These are phyloP conservation scores for Galaxea fascicularis DNA, from an alignment of 92 coral and sea anemone species.

Conservation along the genomic window DNA sequence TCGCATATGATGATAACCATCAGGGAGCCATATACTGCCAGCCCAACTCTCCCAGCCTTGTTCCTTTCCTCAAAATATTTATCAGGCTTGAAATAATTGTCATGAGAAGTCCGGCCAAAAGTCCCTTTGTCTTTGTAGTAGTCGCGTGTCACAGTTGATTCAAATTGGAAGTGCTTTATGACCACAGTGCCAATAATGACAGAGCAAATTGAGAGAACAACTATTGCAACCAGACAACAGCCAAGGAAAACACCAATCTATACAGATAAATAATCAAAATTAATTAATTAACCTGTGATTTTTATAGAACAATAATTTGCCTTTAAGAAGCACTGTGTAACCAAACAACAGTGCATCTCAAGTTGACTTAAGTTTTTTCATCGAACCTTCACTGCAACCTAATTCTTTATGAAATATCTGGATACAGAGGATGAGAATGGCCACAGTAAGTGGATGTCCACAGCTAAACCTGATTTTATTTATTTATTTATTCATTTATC, in stretches of 20 bases:
- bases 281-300: no score
- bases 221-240: slow-evolving; percentile 70
- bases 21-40: slow-evolving; percentile 67
- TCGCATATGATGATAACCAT: slow-evolving; percentile 63
- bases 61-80: slow-evolving; percentile 70
- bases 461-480: no score
- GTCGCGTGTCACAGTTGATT: slow-evolving; percentile 66
- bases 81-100: slow-evolving; percentile 50
- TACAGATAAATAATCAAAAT: not conserved
- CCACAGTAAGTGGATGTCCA: no score
- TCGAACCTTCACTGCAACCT: no score
- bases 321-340: no score
- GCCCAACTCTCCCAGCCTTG: slow-evolving; percentile 58
- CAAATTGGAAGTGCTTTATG: slow-evolving; percentile 65
- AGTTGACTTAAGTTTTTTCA: no score
- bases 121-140: slow-evolving; percentile 63
- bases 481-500: no score
- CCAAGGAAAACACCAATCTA: slow-evolving; percentile 78
- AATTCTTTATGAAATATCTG: no score
- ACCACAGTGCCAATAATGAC: slow-evolving; percentile 73
- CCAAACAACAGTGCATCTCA: no score
- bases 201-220: slow-evolving; percentile 67
- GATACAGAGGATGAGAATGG: no score
- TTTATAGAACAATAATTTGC: no score
- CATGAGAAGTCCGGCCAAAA: slow-evolving; percentile 27